Percentiles rank a stretch among this genome's conserved stretches.
Conservation (phyloP, 2,888 invertebrate species). For the Mythimna lalbum region DNA sequence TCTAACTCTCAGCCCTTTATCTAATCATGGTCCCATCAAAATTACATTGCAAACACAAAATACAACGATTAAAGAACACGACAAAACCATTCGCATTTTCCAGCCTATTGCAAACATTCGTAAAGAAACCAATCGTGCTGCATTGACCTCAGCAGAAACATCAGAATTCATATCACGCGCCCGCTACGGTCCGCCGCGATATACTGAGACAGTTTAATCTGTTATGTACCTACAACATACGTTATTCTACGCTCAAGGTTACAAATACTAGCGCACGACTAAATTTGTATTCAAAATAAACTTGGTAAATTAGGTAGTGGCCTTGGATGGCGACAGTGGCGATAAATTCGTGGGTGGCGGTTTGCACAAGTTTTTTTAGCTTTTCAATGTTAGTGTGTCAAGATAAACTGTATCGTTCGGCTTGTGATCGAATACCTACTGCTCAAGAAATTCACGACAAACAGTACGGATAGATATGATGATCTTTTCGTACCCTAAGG, state of each 20-base stretch:
- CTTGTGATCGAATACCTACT: not conserved
- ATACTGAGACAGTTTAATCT: slow-evolving; percentile 72
- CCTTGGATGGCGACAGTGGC: slow-evolving; percentile 42
- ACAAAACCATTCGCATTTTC: slow-evolving; percentile 30
- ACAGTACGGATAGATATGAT: too few species aligned
- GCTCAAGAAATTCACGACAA: too few species aligned
- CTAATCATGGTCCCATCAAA: not conserved
- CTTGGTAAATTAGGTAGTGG: slow-evolving; percentile 47
- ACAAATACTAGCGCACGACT: slow-evolving; percentile 69
- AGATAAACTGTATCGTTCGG: not conserved
- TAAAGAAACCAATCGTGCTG: slow-evolving; percentile 54
- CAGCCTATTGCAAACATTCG: slow-evolving; percentile 30
- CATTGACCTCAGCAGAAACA: slow-evolving; percentile 56
- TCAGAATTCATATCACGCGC: slow-evolving; percentile 67
- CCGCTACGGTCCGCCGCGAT: slow-evolving; percentile 60
- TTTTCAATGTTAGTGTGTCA: slow-evolving; percentile 17
- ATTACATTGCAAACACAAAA: not conserved
- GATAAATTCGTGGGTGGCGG: slow-evolving; percentile 34
- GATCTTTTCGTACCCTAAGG: too few species aligned
- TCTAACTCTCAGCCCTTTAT: too few species aligned
- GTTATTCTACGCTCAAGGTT: slow-evolving; percentile 68
- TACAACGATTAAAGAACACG: slow-evolving; percentile 9
- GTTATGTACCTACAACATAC: slow-evolving; percentile 48
- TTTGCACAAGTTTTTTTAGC: slow-evolving; percentile 10
- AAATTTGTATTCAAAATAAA: slow-evolving; percentile 69